Evolutionary conservation across 1,140 invertebrate species (phyloP).

Genomic region (Sitophilus oryzae): DNA sequence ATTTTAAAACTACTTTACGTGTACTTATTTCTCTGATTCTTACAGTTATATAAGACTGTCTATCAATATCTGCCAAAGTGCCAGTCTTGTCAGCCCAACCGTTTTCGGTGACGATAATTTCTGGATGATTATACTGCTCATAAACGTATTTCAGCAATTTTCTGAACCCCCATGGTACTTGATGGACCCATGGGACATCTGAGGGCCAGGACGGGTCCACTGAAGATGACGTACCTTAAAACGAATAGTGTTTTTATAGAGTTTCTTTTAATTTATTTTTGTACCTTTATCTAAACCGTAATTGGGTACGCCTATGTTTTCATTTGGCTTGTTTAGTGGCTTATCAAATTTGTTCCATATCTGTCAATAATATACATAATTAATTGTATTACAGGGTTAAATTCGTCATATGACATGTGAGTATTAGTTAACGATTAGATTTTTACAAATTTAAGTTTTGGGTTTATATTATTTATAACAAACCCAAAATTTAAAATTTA

Average conservation of each 20-base stretch:
- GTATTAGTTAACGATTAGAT: no score
- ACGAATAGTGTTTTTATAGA: not conserved
- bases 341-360: not conserved
- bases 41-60: conserved; percentile 45
- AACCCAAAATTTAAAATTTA: no score
- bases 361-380: no score
- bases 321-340: not conserved
- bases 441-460: no score
- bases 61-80: conserved; percentile 49
- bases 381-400: no score
- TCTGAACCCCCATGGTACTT: conserved; percentile 37
- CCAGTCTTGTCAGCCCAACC: conserved; percentile 27
- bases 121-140: conserved; percentile 21
- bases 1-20: not conserved
- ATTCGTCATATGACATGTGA: no score
- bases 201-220: not conserved
- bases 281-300: conserved; percentile 5
- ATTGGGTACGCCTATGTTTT: not conserved
- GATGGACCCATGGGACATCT: conserved; percentile 26
- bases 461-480: no score
- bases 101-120: conserved; percentile 31
- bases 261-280: conserved; percentile 5
- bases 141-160: conserved; percentile 34
- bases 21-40: not conserved
- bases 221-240: not conserved